Percentiles rank a stretch among this genome's conserved stretches.
Conservation (phyloP, 2,888 invertebrate genomes). For the Meliscaeva auricollis region DNA sequence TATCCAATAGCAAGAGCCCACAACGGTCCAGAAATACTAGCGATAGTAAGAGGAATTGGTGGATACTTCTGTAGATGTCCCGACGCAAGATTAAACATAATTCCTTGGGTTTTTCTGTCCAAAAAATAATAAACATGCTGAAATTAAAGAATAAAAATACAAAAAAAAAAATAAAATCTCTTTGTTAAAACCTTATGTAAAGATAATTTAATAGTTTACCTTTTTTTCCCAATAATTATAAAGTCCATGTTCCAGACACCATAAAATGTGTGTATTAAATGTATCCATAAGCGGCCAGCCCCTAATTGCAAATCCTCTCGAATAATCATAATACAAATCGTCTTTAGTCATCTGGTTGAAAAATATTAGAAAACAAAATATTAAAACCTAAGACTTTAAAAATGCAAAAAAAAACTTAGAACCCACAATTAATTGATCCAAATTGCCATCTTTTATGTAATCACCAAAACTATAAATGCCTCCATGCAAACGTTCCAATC, state of each 20-base stretch:
- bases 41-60: slow-evolving; percentile 79
- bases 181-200: background rate
- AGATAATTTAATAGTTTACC: slow-evolving; percentile 64
- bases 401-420: too few relatives aligned
- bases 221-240: slow-evolving; percentile 81
- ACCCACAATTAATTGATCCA: slow-evolving; percentile 80
- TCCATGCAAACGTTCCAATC: slow-evolving; percentile 80
- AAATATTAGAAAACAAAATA: background rate
- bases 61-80: slow-evolving; percentile 78
- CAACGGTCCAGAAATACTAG: slow-evolving; percentile 81
- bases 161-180: background rate
- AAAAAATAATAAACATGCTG: slow-evolving; percentile 67
- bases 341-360: slow-evolving; percentile 82
- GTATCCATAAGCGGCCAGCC: slow-evolving; percentile 82
- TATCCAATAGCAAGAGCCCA: slow-evolving; percentile 80
- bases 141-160: background rate
- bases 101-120: slow-evolving; percentile 80
- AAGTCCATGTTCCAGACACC: slow-evolving; percentile 81
- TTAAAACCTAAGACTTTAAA: background rate
- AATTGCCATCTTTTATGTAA: slow-evolving; percentile 79
- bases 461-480: slow-evolving; percentile 80
- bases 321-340: slow-evolving; percentile 82
- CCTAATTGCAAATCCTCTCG: slow-evolving; percentile 81
- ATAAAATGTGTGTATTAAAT: slow-evolving; percentile 80
- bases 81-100: slow-evolving; percentile 78